These are phyloP conservation scores for Otolemur garnettii DNA, from an alignment of 2,113 vertebrate species.

Conservation along the genomic window DNA sequence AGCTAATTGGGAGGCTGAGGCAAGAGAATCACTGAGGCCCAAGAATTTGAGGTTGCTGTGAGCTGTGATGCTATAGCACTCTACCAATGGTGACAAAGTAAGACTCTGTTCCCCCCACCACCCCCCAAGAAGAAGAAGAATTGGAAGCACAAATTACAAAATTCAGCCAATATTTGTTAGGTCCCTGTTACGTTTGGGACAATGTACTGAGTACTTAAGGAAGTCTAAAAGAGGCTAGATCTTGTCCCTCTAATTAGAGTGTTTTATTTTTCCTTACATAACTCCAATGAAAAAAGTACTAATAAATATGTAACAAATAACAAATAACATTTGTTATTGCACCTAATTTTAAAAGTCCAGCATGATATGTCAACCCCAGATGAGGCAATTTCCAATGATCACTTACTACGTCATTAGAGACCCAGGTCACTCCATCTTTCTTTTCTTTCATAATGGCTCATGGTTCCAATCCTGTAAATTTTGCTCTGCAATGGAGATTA, in stretches of 20 bases:
- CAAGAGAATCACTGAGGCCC: too few species aligned
- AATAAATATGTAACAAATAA: not conserved
- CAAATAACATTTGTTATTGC: not conserved
- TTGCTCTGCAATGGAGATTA: not conserved
- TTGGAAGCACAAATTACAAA: not conserved
- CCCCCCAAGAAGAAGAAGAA: too few species aligned
- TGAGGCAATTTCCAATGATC: not conserved
- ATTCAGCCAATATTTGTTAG: not conserved
- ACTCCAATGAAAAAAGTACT: not conserved
- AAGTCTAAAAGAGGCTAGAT: not conserved
- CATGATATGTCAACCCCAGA: not conserved
- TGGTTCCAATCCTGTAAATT: not conserved
- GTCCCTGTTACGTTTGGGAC: not conserved
- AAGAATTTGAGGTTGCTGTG: too few species aligned
- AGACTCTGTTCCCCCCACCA: too few species aligned
- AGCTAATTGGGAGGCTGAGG: too few species aligned
- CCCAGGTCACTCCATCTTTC: not conserved
- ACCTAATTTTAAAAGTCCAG: not conserved
- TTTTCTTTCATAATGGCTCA: not conserved
- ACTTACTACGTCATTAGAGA: not conserved
- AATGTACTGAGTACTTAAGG: not conserved
- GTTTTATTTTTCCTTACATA: not conserved
- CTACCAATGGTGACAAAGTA: too few species aligned
- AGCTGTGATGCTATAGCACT: too few species aligned
- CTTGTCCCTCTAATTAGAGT: not conserved